Evolutionary conservation across 2,113 vertebrate species (phyloP).

Genomic region (Pluvialis apricaria): DNA sequence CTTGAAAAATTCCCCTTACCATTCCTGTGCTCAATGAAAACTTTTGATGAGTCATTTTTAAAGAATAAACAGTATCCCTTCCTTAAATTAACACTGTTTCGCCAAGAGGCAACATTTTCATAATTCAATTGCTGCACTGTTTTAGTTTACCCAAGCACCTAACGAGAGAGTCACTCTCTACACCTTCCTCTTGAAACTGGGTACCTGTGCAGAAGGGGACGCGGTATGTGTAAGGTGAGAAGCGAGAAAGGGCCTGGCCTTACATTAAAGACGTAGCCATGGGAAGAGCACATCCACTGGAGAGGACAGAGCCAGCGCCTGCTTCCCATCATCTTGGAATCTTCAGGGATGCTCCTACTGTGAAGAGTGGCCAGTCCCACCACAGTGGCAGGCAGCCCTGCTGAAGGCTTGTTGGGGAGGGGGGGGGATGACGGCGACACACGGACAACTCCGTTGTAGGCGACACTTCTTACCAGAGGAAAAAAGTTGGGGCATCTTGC

Average conservation of each 20-base stretch:
- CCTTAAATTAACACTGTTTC: neutral
- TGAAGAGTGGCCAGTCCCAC: neutral
- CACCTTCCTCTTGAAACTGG: neutral
- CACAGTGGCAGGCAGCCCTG: neutral
- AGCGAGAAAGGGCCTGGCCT: rapidly evolving
- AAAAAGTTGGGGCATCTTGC: neutral
- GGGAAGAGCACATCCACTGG: neutral
- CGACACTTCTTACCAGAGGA: neutral
- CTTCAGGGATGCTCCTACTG: neutral
- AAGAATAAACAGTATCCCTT: neutral
- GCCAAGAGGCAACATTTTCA: neutral
- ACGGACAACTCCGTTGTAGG: too few relatives aligned
- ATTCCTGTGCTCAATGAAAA: neutral
- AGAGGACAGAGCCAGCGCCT: neutral
- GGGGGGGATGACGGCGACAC: too few relatives aligned
- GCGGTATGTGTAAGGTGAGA: neutral
- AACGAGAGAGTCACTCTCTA: neutral
- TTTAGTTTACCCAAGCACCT: neutral
- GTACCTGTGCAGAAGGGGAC: neutral
- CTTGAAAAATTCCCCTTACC: neutral
- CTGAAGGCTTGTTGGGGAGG: neutral
- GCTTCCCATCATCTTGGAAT: neutral
- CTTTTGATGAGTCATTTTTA: neutral
- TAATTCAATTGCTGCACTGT: neutral
- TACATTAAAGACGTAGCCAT: neutral